Evolutionary conservation across 2,113 vertebrate species (phyloP).

Genomic region (Tenrec ecaudatus): DNA sequence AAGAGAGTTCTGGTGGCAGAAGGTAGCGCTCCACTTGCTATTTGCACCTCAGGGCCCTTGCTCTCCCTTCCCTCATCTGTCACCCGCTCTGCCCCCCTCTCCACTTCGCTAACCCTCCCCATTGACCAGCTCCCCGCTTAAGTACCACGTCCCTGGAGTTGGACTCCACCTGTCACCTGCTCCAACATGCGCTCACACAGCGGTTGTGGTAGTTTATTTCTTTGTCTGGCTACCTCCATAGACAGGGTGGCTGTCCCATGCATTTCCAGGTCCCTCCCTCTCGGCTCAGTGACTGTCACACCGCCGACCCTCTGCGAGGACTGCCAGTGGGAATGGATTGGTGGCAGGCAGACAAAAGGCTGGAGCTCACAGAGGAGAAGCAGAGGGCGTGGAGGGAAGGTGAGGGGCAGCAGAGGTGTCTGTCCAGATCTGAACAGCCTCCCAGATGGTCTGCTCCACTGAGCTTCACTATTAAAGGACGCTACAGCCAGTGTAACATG

Average conservation of each 20-base stretch:
- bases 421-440: not conserved
- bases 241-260: not conserved
- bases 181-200: not conserved
- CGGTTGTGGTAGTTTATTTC: not conserved
- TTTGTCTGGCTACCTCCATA: not conserved
- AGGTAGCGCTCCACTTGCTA: too few relatives aligned
- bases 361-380: not conserved
- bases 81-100: too few relatives aligned
- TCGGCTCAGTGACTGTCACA: too few relatives aligned
- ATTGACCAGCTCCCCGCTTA: too few relatives aligned
- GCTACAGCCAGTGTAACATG: not conserved
- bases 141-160: not conserved
- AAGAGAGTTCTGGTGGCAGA: not conserved
- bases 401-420: not conserved
- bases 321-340: not conserved
- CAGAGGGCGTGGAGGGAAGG: not conserved
- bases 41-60: too few relatives aligned
- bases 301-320: not conserved
- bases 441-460: not conserved
- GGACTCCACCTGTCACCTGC: not conserved
- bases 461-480: not conserved
- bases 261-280: fast-evolving
- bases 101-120: too few relatives aligned
- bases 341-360: not conserved
- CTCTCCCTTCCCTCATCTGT: too few relatives aligned